phyloP scores from a whole-genome alignment of 2,888 invertebrate species.

The Drosophila aldrichi region DNA sequence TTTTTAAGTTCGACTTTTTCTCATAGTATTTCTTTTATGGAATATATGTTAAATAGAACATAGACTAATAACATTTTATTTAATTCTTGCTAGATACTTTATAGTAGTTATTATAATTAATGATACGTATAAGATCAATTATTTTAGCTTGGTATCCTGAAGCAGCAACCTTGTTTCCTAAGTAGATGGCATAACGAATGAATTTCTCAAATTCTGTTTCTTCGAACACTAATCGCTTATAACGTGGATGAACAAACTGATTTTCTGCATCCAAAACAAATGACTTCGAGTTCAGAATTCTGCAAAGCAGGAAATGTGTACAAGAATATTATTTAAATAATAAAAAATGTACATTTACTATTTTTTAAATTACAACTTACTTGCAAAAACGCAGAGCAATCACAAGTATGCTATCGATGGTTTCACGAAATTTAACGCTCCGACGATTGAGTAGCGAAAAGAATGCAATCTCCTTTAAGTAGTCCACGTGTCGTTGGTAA shows the following conservation, averaged over 20 bases:
- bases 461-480: slow-evolving; percentile 91
- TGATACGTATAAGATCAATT: slow-evolving; percentile 83
- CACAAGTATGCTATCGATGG: slow-evolving; percentile 90
- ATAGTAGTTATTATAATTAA: slow-evolving; percentile 85
- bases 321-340: not conserved
- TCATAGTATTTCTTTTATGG: not conserved
- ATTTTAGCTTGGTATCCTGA: slow-evolving; percentile 85
- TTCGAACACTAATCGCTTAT: slow-evolving; percentile 80
- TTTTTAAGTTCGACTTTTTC: not conserved
- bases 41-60: not conserved
- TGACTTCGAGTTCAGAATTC: slow-evolving; percentile 81
- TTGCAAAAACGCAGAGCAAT: slow-evolving; percentile 88
- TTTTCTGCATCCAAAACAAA: slow-evolving; percentile 71
- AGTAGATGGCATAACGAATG: slow-evolving; percentile 83
- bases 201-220: slow-evolving; percentile 84
- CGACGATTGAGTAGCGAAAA: slow-evolving; percentile 91
- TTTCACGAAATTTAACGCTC: slow-evolving; percentile 89
- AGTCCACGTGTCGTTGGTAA: slow-evolving; percentile 90
- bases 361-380: slow-evolving; percentile 55
- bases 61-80: not conserved
- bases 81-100: slow-evolving; percentile 42
- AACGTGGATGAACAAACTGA: slow-evolving; percentile 82
- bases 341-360: not conserved
- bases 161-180: slow-evolving; percentile 84
- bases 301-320: slow-evolving; percentile 34